Evolutionary conservation across 2,888 invertebrate genomes (phyloP), one percentile per base, ranked within the genome.

Genomic region (Drosophila dives): DNA sequence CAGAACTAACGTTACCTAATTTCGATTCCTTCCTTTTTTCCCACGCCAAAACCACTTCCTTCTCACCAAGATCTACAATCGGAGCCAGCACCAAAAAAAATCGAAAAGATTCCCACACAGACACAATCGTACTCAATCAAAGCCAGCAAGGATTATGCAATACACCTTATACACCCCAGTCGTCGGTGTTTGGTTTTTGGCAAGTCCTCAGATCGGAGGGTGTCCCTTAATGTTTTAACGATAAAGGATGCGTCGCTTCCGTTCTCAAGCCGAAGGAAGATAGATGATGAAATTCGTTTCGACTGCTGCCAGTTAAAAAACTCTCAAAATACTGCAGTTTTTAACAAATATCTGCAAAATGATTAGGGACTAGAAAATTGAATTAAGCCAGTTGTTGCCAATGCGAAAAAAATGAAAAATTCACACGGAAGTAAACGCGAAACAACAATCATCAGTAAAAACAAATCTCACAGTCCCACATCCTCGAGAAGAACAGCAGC

Each of bases 141-240:
- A 32, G 63, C 36, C 55, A 64, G 58, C 33, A 12, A 60, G 71
- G 67, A 87, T 87, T 88, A 87, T 81, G 86, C 86, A 86, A 88
- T 81, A 51, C 86, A 86, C 86, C 86, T 88, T 88, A 87, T 60
- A 67, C 65, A 72, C 78, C 83, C 81, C 81, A 81, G 73, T 72
- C 55, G 49, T 45, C 42, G 49, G 55, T 54, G 33, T 72, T 63
- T 65, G 62, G 45, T 53, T 34, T 72, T 66, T 62, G 67, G 50
- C 67, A 77, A 40, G 38, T 33, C 53, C 45, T 17, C 7, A 56
- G 42, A 42, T 23, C 17, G 8, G 34, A 53, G 78, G 77, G 77
- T 77, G 78, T 61, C 49, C 20, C 34, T 42, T 50, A n/a, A 36
- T 36, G 48, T 11, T 20, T 20, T 42, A 60, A 66, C 70, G 75